Conservation (phyloP, 2,797 vertebrate genomes). For the Melanotaenia trifasciata region DNA sequence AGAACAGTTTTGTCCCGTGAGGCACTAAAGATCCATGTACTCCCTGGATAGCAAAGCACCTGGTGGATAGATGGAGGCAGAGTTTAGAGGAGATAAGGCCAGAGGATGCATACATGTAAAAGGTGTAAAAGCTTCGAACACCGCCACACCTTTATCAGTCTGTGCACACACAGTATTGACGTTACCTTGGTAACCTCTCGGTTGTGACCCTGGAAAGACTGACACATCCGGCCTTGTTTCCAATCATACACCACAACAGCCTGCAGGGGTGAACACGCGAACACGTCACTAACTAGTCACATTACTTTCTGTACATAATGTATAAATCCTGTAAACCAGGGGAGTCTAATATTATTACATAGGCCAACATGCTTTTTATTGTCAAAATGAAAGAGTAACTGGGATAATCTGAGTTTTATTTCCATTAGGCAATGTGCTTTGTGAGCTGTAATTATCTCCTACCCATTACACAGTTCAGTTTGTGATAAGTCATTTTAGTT, state of each 20-base stretch:
- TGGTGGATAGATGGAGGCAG: slow-evolving; percentile 61
- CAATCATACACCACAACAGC: slow-evolving; percentile 91
- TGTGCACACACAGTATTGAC: slow-evolving; percentile 31
- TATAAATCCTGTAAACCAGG: not conserved
- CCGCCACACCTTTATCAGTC: slow-evolving; percentile 35
- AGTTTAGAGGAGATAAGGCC: slow-evolving; percentile 13
- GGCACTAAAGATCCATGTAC: slow-evolving; percentile 91
- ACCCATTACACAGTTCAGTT: slow-evolving; percentile 6
- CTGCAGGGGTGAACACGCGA: slow-evolving; percentile 69
- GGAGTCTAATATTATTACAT: not conserved
- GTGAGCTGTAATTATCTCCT: slow-evolving; percentile 2
- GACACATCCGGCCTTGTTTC: slow-evolving; percentile 88
- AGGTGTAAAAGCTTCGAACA: slow-evolving; percentile 13
- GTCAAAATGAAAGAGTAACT: not conserved
- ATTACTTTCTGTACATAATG: not conserved
- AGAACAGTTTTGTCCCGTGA: slow-evolving; percentile 91
- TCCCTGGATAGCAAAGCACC: slow-evolving; percentile 86
- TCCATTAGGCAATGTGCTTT: not conserved
- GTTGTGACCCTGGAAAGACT: slow-evolving; percentile 88
- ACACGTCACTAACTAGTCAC: not conserved
- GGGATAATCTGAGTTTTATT: not conserved
- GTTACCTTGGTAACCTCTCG: slow-evolving; percentile 95
- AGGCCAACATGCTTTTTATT: not conserved
- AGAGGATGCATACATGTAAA: not conserved
- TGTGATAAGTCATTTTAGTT: not conserved